A percentile compares a stretch with the other conserved stretches of the same genome.
Evolutionary conservation across 2,113 vertebrate species (phyloP).

Genomic region (Hyaena hyaena): DNA sequence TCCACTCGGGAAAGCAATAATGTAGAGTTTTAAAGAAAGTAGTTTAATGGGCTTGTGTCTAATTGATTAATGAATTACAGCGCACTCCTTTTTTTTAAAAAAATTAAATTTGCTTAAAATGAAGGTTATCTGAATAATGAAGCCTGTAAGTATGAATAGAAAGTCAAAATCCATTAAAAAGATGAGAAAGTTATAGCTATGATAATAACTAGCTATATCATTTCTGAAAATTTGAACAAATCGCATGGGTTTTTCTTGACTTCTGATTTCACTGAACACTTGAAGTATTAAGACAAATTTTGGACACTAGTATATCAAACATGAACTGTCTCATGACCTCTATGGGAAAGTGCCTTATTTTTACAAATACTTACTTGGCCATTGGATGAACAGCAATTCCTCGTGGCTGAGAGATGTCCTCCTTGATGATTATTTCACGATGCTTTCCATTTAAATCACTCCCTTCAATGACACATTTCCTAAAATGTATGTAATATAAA

Average conservation of each 20-base stretch:
- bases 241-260: neutral
- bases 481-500: conserved; percentile 79
- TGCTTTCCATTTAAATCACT: conserved; percentile 89
- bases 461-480: conserved; percentile 88
- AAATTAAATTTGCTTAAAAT: conserved; percentile 40
- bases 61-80: neutral
- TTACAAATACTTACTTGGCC: conserved; percentile 88
- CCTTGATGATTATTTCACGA: conserved; percentile 86
- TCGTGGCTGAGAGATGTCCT: conserved; percentile 89
- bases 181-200: neutral
- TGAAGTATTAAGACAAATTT: neutral
- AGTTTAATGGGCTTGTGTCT: neutral
- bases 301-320: neutral
- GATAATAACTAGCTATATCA: neutral
- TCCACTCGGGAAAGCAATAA: neutral
- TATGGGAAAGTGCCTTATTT: neutral
- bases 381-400: conserved; percentile 93
- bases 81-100: neutral
- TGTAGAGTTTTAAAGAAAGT: neutral
- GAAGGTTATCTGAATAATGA: neutral
- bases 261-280: neutral
- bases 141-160: neutral
- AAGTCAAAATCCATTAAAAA: neutral
- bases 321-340: neutral
- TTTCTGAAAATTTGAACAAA: conserved; percentile 8